Percentiles rank a stretch among this genome's conserved stretches.
phyloP scores from a whole-genome alignment of 1,140 invertebrate genomes.

The Leptinotarsa texana region DNA sequence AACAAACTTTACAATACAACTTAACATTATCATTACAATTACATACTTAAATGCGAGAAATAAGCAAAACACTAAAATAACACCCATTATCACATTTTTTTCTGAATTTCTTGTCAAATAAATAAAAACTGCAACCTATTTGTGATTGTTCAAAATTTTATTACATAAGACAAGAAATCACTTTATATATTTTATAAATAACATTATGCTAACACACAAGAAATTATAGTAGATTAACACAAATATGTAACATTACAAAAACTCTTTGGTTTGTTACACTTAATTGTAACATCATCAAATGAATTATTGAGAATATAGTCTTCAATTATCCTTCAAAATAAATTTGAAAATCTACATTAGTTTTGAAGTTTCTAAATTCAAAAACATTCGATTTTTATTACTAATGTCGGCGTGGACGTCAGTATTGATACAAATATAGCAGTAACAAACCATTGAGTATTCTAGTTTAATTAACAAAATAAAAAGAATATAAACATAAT shows the following conservation, averaged over 20 bases:
- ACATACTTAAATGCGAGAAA: conserved; percentile 47
- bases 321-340: too few relatives aligned
- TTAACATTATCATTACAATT: conserved; percentile 40
- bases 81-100: conserved; percentile 45
- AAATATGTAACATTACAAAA: background rate
- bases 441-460: background rate
- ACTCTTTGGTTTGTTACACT: conserved; percentile 8
- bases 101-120: conserved; percentile 35
- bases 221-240: conserved; percentile 8
- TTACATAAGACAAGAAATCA: conserved; percentile 29
- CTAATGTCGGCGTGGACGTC: background rate
- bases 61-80: conserved; percentile 47
- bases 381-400: too few relatives aligned
- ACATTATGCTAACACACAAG: conserved; percentile 24
- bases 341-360: too few relatives aligned
- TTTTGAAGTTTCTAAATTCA: too few relatives aligned
- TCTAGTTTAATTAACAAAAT: background rate
- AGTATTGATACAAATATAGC: background rate
- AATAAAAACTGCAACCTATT: conserved; percentile 23
- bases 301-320: too few relatives aligned
- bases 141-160: conserved; percentile 27
- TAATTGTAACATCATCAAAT: background rate
- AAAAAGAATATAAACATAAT: background rate
- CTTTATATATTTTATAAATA: conserved; percentile 26
- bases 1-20: conserved; percentile 50